Evolutionary conservation across 2,113 vertebrate species (phyloP).

Genomic region (Rhabdomys dilectus): DNA sequence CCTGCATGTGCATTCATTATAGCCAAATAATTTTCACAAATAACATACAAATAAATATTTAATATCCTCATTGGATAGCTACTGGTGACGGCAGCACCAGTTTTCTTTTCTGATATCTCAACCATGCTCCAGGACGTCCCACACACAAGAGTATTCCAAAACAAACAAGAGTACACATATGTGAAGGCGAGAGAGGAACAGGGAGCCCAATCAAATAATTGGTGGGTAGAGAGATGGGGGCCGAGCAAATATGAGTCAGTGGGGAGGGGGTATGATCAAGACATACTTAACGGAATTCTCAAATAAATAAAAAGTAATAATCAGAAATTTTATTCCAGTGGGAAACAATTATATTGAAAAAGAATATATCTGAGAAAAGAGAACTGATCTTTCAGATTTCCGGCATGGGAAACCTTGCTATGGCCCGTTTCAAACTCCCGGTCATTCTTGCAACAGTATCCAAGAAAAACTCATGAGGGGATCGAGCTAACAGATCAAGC

Average conservation of each 20-base stretch:
- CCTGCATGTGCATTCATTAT: not conserved
- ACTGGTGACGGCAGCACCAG: not conserved
- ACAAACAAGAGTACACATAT: not conserved
- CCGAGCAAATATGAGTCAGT: not conserved
- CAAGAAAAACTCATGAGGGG: conserved; percentile 27
- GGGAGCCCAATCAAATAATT: not conserved
- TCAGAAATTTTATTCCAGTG: not conserved
- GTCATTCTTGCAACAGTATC: not conserved
- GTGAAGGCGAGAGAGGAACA: not conserved
- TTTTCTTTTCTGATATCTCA: not conserved
- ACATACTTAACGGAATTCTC: not conserved
- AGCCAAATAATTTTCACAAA: not conserved
- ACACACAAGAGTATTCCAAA: not conserved
- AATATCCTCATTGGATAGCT: not conserved
- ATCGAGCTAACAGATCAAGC: conserved; percentile 52
- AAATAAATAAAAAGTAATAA: not conserved
- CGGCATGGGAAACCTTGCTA: not conserved
- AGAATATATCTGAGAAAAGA: not conserved
- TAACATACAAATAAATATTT: not conserved
- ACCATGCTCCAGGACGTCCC: too few species aligned
- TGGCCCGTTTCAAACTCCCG: not conserved
- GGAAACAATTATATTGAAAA: not conserved
- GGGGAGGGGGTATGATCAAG: not conserved
- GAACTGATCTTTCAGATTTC: not conserved
- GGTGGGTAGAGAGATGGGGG: not conserved